Evolutionary conservation across 2,113 vertebrate species (phyloP), one percentile per base, ranked within the genome.

Genomic region (Jacana jacana): DNA sequence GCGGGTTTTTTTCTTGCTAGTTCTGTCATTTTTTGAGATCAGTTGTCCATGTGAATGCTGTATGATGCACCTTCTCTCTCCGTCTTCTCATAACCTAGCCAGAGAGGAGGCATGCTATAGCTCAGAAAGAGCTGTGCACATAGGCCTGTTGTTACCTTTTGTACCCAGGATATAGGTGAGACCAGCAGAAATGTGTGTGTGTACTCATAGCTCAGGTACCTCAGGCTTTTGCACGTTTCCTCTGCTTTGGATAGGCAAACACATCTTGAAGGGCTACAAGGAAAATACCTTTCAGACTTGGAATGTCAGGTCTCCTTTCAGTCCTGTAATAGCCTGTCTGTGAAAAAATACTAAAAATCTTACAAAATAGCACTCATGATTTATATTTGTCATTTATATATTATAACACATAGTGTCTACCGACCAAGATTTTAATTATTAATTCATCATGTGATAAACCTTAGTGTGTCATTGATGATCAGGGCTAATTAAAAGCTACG

Each of bases 401-500:
- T 24, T n/a, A 17, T 19, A 60, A 19, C 33, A 57, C 17, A 11
- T 27, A 49, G 16, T 20, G 31, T 44, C 30, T 61, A 13, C 52
- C 52, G n/a, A n/a, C 31, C 20, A n/a, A 49, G 37, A 24, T 49
- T 33, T 69, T 60, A 78, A 19, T 52, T 40, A 40, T 49, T 9
- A 30, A 28, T 66, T 77, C 46, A 60, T 49, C 31, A n/a, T 0
- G 1, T 78, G 40, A 27, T 48, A 44, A 72, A 48, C 19, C 22
- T 65, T 37, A 40, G 22, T 23, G 30, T n/a, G 14, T 44, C n/a
- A 19, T 66, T n/a, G 17, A 11, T 24, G 57, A n/a, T 14, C 19
- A 9, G 0, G 1, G 23, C 40, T 14, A 49, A 37, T n/a, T 58
- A 23, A 33, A 71, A 92, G 17, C 2, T 0, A 11, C 11, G 18